Base-by-base conservation (phyloP, 2,888 invertebrate species). In the Melanostoma scalare region DNA sequence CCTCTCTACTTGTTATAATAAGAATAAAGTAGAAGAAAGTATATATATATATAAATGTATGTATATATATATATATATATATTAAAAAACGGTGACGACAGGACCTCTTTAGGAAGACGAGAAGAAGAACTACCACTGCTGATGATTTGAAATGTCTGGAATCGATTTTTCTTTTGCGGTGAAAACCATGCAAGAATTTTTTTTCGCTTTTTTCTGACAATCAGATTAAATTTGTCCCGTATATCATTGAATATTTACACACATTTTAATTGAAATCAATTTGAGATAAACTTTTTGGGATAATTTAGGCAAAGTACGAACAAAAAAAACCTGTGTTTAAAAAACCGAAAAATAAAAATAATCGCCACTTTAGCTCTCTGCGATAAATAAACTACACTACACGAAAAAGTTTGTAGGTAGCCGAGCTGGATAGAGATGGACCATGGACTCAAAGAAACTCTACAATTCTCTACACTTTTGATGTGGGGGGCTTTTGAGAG, bases 141-240 rank as follows among this genome's bases (percentile, higher is more conserved):
- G 67, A 9, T 50, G 65, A 75, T 79, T 60, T 84, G 79, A 84
- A 82, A 78, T 79, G 84, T 84, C 79, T 84, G 84, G 79, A 78
- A 84, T 84, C 84, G 84, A 84, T 84, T 84, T 84, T 84, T 77
- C 68, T 76, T 74, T 84, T 79, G 78, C 74, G 84, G 78, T 79
- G 58, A 80, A 75, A 74, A 60, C 46, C 52, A 46, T 58, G 63
- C 40, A 73, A 46, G 67, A 77, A 61, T 38, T 63, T 48, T 38
- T 63, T 63, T 48, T 58, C 36, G 6, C 6, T 78, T 68, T 61
- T 77, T 68, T 40, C 48, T 46, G 65, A 50, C 53, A 3, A 73
- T 60, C 38, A 56, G 69, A 46, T 35, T 31, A 38, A 68, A 61
- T 61, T 56, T 52, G 44, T 20, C 33, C 42, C 20, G 67, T 58